phyloP scores from a whole-genome alignment of 2,797 vertebrate genomes.

The Hippocampus kuda region DNA sequence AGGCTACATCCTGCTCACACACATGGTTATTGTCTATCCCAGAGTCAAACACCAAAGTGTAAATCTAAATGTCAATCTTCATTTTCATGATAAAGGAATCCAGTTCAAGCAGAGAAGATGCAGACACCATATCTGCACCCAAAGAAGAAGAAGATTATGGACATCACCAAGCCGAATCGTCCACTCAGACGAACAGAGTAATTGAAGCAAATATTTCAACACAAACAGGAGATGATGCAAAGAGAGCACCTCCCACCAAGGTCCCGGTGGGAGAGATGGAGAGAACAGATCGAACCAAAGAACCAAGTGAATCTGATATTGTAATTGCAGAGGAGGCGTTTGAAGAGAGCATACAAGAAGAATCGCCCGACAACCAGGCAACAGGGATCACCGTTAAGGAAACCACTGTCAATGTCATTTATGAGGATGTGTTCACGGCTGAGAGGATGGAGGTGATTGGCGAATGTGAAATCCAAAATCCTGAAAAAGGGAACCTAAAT shows the following conservation, averaged over 20 bases:
- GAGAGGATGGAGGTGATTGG: conserved; percentile 6
- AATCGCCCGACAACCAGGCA: background rate
- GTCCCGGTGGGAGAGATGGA: background rate
- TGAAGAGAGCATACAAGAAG: conserved; percentile 4
- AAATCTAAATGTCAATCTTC: conserved; percentile 34
- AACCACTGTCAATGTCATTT: background rate
- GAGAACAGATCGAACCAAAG: background rate
- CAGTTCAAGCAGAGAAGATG: conserved; percentile 1
- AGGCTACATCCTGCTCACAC: background rate
- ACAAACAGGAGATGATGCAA: conserved; percentile 19
- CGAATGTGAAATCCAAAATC: background rate
- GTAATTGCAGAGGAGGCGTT: conserved; percentile 13
- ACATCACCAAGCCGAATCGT: conserved; percentile 11
- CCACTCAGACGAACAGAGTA: conserved; percentile 24
- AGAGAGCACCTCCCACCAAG: background rate
- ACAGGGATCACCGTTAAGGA: conserved; percentile 9
- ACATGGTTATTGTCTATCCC: background rate
- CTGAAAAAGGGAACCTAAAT: background rate
- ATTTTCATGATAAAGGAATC: conserved; percentile 48
- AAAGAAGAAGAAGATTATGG: background rate
- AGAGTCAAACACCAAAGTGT: conserved; percentile 8
- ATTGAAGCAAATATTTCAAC: conserved; percentile 15
- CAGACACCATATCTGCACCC: background rate
- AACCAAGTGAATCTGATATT: background rate
- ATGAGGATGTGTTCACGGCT: conserved; percentile 7